Evolutionary conservation across 1,140 invertebrate genomes (phyloP).

Genomic region (Leptestheria dahalacensis): DNA sequence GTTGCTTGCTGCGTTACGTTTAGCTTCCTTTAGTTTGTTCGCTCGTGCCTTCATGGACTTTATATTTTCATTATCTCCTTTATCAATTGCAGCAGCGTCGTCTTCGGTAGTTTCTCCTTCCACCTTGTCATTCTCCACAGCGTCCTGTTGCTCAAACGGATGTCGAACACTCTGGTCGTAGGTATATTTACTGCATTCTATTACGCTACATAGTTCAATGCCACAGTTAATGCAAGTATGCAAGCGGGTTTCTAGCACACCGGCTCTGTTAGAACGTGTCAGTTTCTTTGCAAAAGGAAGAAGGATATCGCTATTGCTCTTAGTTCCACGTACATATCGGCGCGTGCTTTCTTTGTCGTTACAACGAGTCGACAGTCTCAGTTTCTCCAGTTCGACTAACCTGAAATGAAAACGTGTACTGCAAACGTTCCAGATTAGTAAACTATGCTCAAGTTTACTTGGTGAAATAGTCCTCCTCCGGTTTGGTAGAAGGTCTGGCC

Average conservation of each 20-base stretch:
- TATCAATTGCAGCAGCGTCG: too few species aligned
- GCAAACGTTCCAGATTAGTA: not conserved
- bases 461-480: slow-evolving; percentile 76
- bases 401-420: slow-evolving; percentile 1
- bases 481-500: slow-evolving; percentile 56
- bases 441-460: slow-evolving; percentile 40
- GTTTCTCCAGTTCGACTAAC: slow-evolving; percentile 62
- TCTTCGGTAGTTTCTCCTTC: not conserved
- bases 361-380: slow-evolving; percentile 46
- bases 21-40: not conserved
- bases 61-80: not conserved
- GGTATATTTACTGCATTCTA: slow-evolving; percentile 3
- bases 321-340: slow-evolving; percentile 40
- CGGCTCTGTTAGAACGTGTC: slow-evolving; percentile 19
- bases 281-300: slow-evolving; percentile 18
- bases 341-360: slow-evolving; percentile 52
- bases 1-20: not conserved
- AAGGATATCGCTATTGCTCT: slow-evolving; percentile 31
- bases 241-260: slow-evolving; percentile 23
- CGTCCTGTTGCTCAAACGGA: not conserved
- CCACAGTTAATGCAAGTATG: slow-evolving; percentile 54
- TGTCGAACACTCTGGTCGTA: slow-evolving; percentile 4
- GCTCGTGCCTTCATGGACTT: not conserved
- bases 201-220: slow-evolving; percentile 65
- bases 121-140: not conserved